Conservation (phyloP, 2,888 invertebrate genomes). For the Peribatodes rhomboidaria region DNA sequence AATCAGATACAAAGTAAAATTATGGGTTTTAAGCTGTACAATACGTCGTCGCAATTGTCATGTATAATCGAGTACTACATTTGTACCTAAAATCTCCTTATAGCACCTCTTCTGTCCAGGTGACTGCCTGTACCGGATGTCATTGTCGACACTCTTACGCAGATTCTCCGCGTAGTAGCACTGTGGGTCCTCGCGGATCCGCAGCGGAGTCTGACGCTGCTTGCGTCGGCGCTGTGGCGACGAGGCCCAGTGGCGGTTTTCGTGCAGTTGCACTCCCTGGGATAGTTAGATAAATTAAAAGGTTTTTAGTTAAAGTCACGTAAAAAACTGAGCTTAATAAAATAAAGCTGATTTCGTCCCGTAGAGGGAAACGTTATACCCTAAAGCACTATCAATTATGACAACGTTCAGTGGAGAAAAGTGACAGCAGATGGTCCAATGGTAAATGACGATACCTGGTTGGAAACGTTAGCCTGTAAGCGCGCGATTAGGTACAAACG, state of each 20-base stretch:
- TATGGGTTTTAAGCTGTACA: too few species aligned
- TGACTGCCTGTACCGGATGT: conserved; percentile 88
- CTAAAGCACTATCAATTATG: too few species aligned
- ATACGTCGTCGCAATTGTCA: too few species aligned
- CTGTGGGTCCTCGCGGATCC: conserved; percentile 88
- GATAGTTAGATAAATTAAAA: conserved; percentile 1
- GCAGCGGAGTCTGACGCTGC: conserved; percentile 85
- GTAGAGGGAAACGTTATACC: too few species aligned
- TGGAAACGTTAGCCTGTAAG: too few species aligned
- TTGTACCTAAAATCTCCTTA: conserved; percentile 88
- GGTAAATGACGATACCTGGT: too few species aligned
- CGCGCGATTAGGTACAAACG: too few species aligned
- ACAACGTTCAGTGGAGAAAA: too few species aligned
- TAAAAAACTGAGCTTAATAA: background rate
- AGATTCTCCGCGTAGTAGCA: conserved; percentile 88
- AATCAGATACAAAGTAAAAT: too few species aligned
- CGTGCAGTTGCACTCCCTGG: conserved; percentile 70
- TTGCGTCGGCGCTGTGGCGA: conserved; percentile 67
- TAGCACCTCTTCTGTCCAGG: conserved; percentile 85
- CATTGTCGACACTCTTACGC: conserved; percentile 89
- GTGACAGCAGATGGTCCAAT: too few species aligned
- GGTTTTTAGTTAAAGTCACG: background rate
- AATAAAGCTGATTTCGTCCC: too few species aligned
- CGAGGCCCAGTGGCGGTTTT: conserved; percentile 66
- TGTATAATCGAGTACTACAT: too few species aligned